A percentile compares a stretch with the other conserved stretches of the same genome.
Evolutionary conservation across 2,888 invertebrate genomes (phyloP).

Genomic region (Pyrocoelia pectoralis): DNA sequence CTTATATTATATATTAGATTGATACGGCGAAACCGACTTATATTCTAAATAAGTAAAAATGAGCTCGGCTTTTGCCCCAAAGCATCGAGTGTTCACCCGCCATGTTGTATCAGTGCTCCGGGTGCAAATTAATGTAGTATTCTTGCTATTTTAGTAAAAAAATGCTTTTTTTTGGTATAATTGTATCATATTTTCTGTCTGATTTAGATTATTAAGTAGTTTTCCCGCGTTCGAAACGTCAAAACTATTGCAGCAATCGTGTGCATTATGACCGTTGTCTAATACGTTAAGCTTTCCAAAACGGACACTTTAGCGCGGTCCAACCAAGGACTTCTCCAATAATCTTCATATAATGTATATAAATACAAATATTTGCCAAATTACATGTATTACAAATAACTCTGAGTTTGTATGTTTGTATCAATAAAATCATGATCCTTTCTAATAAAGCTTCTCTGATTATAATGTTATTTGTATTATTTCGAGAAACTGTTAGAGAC

Average conservation of each 20-base stretch:
- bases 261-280: slow-evolving; percentile 56
- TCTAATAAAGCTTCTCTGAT: slow-evolving; percentile 18
- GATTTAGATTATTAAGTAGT: slow-evolving; percentile 57
- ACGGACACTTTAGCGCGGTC: slow-evolving; percentile 45
- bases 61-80: slow-evolving; percentile 56
- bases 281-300: slow-evolving; percentile 43
- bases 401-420: slow-evolving; percentile 14
- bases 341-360: slow-evolving; percentile 7
- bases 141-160: slow-evolving; percentile 42
- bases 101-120: slow-evolving; percentile 74
- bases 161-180: slow-evolving; percentile 51
- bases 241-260: slow-evolving; percentile 53
- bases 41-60: slow-evolving; percentile 47
- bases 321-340: slow-evolving; percentile 48
- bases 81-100: slow-evolving; percentile 66
- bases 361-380: slow-evolving; percentile 4
- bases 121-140: slow-evolving; percentile 55
- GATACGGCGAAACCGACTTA: slow-evolving; percentile 21
- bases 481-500: neutral
- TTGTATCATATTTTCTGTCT: slow-evolving; percentile 61
- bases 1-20: slow-evolving; percentile 27
- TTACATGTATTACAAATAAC: slow-evolving; percentile 4
- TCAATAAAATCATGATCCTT: slow-evolving; percentile 1
- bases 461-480: slow-evolving; percentile 20
- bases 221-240: slow-evolving; percentile 62